phyloP scores from a whole-genome alignment of 2,888 invertebrate species.

The Eustalomyia histrio region DNA sequence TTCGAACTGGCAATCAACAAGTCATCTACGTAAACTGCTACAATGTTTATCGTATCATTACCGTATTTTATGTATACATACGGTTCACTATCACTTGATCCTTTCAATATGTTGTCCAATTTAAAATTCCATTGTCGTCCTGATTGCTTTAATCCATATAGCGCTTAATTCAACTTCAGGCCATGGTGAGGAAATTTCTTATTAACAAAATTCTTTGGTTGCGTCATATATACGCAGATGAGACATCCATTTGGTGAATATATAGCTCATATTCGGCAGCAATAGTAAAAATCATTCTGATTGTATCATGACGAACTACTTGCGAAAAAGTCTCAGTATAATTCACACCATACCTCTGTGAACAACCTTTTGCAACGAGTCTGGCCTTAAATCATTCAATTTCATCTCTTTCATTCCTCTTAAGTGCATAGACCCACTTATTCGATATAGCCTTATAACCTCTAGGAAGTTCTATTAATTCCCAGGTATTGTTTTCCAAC shows the following conservation, averaged over 20 bases:
- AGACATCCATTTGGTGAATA: slow-evolving; percentile 49
- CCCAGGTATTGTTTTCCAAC: slow-evolving; percentile 11
- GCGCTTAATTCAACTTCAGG: neutral
- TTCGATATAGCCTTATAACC: neutral
- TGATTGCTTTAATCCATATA: slow-evolving; percentile 30
- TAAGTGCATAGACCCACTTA: slow-evolving; percentile 34
- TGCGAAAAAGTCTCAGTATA: slow-evolving; percentile 29
- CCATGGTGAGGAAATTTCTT: neutral
- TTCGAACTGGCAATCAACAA: slow-evolving; percentile 51
- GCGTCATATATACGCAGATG: slow-evolving; percentile 26
- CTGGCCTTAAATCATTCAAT: slow-evolving; percentile 37
- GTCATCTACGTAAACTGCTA: slow-evolving; percentile 59
- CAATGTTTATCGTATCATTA: slow-evolving; percentile 22
- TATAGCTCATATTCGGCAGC: too few relatives aligned
- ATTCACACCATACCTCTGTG: slow-evolving; percentile 18
- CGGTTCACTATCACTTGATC: slow-evolving; percentile 24
- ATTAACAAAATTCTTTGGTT: slow-evolving; percentile 14
- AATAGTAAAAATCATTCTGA: slow-evolving; percentile 14
- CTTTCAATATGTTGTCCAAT: too few relatives aligned
- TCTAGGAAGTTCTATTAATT: neutral
- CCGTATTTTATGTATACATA: slow-evolving; percentile 27
- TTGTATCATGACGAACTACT: slow-evolving; percentile 4
- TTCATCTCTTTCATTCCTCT: slow-evolving; percentile 19
- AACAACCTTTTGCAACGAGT: slow-evolving; percentile 29
- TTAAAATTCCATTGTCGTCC: slow-evolving; percentile 48